Evolutionary conservation across 2,797 vertebrate genomes (phyloP).

Genomic region (Cryptoblepharus egeriae): DNA sequence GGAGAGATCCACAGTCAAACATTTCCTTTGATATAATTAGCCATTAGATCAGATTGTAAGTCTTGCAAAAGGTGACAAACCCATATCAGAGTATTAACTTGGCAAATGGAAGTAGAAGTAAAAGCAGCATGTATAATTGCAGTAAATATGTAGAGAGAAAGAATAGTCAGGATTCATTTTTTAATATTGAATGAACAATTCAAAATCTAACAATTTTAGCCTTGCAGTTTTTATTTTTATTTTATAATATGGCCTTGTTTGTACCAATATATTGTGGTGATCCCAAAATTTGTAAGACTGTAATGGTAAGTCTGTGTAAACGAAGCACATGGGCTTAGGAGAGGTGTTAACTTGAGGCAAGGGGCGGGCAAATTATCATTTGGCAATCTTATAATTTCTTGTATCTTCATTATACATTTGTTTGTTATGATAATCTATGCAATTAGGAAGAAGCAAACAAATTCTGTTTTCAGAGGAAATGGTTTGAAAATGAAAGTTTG

Average conservation of each 20-base stretch:
- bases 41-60: neutral
- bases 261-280: neutral
- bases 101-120: neutral
- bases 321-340: too few species aligned
- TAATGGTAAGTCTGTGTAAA: too few species aligned
- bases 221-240: neutral
- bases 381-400: neutral
- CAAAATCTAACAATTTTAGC: neutral
- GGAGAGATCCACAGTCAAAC: accelerated
- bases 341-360: too few species aligned
- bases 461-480: neutral
- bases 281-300: neutral
- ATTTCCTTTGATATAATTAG: conserved; percentile 4
- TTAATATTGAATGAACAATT: neutral
- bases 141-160: neutral
- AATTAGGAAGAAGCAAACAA: neutral
- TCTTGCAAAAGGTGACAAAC: neutral
- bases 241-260: conserved; percentile 1
- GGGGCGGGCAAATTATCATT: neutral
- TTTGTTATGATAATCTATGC: neutral
- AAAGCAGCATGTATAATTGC: neutral
- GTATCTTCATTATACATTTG: neutral
- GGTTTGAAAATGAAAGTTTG: neutral
- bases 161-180: neutral
- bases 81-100: neutral